A percentile compares a stretch with the other conserved stretches of the same genome.
Evolutionary conservation across 2,113 vertebrate species (phyloP).

Genomic region (Platysteira castanea): DNA sequence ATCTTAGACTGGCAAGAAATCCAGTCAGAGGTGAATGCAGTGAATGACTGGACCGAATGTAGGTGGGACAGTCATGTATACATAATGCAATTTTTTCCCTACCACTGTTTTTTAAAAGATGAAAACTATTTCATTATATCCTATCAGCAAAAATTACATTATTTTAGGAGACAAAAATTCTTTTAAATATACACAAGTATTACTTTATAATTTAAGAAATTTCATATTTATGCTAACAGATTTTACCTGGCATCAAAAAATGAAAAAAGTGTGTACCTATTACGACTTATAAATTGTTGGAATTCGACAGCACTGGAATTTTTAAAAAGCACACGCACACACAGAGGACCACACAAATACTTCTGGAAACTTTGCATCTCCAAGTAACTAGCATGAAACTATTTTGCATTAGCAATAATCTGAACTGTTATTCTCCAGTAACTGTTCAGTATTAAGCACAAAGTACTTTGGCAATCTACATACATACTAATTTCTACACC

Average conservation of each 20-base stretch:
- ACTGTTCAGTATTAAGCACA: neutral
- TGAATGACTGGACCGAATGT: neutral
- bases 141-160: neutral
- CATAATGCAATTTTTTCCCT: neutral
- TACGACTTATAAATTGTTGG: neutral
- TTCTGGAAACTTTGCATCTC: neutral
- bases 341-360: neutral
- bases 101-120: neutral
- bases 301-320: neutral
- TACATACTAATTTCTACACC: neutral
- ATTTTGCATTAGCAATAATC: neutral
- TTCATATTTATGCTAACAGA: neutral
- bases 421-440: neutral
- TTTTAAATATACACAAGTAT: neutral
- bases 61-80: neutral
- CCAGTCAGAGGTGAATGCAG: neutral
- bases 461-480: neutral
- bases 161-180: neutral
- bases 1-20: neutral
- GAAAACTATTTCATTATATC: neutral
- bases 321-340: neutral
- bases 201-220: neutral
- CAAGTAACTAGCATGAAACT: neutral
- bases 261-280: neutral
- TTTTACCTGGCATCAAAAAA: neutral